Evolutionary conservation across 2,888 invertebrate species (phyloP), one percentile per base, ranked within the genome.

Genomic region (Drosophila putrida): DNA sequence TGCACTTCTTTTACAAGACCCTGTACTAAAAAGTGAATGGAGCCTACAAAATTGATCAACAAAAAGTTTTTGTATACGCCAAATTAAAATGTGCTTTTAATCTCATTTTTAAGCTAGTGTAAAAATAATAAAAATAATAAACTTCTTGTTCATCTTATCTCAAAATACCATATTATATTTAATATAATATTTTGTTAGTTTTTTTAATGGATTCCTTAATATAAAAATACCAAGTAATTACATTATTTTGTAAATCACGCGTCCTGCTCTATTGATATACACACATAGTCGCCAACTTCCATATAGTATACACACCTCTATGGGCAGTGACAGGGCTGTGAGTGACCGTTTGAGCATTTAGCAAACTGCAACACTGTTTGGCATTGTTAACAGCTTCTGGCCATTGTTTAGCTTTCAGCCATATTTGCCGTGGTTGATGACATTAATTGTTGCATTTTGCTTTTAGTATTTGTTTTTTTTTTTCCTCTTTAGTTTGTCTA

Each of bases 391-490:
- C 67, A 66, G 67, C 80, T 78, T 55, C 65, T 71, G 64, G 65
- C 70, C 55, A 70, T 83, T 79, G 84, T 83, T 82, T 71, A 63
- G 68, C 60, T 64, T 57, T 64, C 57, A 63, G 71, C 41, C 46
- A 59, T 77, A 75, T 68, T 75, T 80, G 64, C 70, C 49, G 65
- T 72, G 70, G 67, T 77, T 82, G 80, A 72, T 86, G 89, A 72
- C 88, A 88, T 88, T 88, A 90, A 88, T 88, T 88, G 83, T 76
- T 78, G 58, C 74, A 61, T 71, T 88, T 75, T 75, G 70, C 64
- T 75, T 67, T 72, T 46, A 50, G 64, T 54, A 41, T 43, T 33
- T 55, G 31, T 31, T 10, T 33, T 39, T 39, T 50, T 31, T 47
- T 41, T 43, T 39, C 47, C 27, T 41, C 33, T 47, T 59, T 65